Base-by-base conservation (phyloP, 2,888 invertebrate species). In the Ellobium chinense region DNA sequence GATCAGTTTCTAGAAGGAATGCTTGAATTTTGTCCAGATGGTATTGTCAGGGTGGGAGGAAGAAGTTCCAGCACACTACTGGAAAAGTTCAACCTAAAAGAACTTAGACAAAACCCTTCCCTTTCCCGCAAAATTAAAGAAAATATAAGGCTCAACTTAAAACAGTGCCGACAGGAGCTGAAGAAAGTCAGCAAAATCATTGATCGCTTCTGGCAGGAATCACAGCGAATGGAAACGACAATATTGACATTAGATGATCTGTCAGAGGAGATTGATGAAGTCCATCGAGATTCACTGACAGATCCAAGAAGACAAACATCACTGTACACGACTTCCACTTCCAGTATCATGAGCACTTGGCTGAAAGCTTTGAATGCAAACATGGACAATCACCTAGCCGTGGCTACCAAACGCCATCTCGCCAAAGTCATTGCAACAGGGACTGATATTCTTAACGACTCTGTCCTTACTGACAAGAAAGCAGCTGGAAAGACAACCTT, bases 1-100 rank as follows among this genome's bases (percentile, higher is more conserved):
- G 92, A 92, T 82, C 91, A 92, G 86, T 92, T 92, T 82, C 81
- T 92, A 31, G 90, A 91, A 80, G 91, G 90, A 27, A 87, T 92
- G 31, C 24, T 73, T 0, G 66, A 81, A 0, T 91, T 89, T 80
- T 83, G 79, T 46, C 68, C 81, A 36, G 83, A 84, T 2, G 87
- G 87, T 1, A 86, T 92, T 37, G 85, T 91, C 24, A 80, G 92
- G 24, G 89, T 92, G 37, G 92, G 92, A 4, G 89, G 91, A 21
- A 78, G 90, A 77, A 87, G 88, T 66, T 82, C 85, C 21, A 89
- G 87, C 66, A 80, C 84, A 46, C 39, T 62, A 0, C 81, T 91
- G 60, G 73, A 88, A 69, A 68, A 82, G 7, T 89, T 78, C 76
- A 80, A 81, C 54, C 54, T 89, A 70, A 83, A 60, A 34, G 70